phyloP scores from a whole-genome alignment of 1,140 invertebrate genomes.

The Calliphora vicina region DNA sequence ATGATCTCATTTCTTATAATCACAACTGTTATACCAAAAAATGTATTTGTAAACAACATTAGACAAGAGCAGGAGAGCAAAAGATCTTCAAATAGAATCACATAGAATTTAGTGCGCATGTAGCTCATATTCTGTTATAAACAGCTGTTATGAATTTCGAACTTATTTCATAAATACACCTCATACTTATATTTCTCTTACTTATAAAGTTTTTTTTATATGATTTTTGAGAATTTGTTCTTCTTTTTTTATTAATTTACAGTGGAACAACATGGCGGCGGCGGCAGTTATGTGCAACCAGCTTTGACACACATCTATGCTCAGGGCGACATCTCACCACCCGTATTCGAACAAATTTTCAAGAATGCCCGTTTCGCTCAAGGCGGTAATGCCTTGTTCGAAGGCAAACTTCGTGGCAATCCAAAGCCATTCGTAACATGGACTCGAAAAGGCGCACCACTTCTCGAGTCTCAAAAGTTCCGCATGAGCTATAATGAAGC shows the following conservation, averaged over 20 bases:
- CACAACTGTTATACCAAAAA: background rate
- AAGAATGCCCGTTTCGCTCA: conserved; percentile 92
- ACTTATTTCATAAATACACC: too few relatives aligned
- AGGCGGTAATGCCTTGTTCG: conserved; percentile 91
- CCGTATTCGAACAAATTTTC: conserved; percentile 92
- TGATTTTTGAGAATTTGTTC: background rate
- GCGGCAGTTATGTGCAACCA: conserved; percentile 56
- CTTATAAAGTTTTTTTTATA: background rate
- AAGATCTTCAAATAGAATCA: background rate
- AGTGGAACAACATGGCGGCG: conserved; percentile 57
- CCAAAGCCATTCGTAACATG: conserved; percentile 94
- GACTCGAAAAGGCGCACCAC: conserved; percentile 87
- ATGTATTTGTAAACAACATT: background rate
- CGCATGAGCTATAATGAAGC: conserved; percentile 87
- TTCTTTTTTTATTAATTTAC: conserved; percentile 37
- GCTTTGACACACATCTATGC: conserved; percentile 58
- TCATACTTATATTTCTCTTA: background rate
- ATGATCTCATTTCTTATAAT: background rate
- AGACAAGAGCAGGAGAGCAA: background rate
- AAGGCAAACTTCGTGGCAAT: conserved; percentile 88
- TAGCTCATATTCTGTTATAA: background rate
- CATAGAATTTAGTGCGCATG: background rate
- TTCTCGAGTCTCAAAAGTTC: conserved; percentile 83
- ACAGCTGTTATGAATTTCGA: background rate
- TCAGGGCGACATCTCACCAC: conserved; percentile 79